A percentile compares a stretch with the other conserved stretches of the same genome.
Conservation (phyloP, 2,797 vertebrate species). For the Borostomias antarcticus region DNA sequence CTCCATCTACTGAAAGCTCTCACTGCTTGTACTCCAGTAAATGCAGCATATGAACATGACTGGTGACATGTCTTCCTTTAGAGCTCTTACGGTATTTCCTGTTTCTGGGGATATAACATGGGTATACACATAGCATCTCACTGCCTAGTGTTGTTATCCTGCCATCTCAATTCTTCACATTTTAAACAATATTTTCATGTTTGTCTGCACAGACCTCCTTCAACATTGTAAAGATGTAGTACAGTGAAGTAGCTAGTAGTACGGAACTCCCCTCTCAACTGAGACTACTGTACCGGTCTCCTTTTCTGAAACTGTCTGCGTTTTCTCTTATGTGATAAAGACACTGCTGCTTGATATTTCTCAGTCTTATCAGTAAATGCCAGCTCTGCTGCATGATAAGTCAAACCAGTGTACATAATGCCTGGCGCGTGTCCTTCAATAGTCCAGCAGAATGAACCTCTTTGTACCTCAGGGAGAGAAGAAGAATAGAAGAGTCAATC, state of each 20-base stretch:
- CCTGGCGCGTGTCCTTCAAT: background rate
- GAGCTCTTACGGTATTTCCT: too few species aligned
- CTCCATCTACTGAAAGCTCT: background rate
- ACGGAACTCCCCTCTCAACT: too few species aligned
- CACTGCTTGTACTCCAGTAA: background rate
- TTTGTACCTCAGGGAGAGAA: background rate
- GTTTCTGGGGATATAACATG: too few species aligned
- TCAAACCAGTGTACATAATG: background rate
- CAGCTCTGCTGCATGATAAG: background rate
- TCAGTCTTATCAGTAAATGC: background rate
- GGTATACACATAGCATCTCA: too few species aligned
- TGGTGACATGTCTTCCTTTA: too few species aligned
- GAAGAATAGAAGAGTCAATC: too few species aligned
- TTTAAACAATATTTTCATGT: background rate
- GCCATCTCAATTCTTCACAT: background rate
- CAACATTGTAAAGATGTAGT: too few species aligned
- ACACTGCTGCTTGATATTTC: background rate
- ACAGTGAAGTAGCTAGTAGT: too few species aligned
- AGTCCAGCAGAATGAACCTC: background rate
- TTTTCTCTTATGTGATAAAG: background rate
- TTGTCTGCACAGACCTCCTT: too few species aligned
- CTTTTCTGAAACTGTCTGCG: too few species aligned
- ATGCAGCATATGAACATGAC: too few species aligned
- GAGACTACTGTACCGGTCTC: too few species aligned
- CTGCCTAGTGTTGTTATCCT: background rate